Percentiles rank a stretch among this genome's conserved stretches.
Conservation (phyloP, 2,797 vertebrate genomes). For the Caiman crocodilus region DNA sequence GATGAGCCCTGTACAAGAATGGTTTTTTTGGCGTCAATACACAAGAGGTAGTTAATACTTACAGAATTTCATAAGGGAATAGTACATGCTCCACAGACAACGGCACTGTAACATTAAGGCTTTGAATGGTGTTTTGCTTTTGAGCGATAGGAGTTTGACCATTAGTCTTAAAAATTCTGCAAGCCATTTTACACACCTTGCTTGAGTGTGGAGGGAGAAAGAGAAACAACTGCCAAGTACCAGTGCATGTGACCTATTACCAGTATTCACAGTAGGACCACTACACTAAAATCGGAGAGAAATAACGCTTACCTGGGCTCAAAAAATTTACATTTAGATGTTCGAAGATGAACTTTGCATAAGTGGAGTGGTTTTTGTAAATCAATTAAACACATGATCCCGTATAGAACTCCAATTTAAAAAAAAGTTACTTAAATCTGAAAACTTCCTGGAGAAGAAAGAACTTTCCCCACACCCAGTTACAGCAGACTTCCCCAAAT, state of each 20-base stretch:
- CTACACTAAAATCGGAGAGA: no score
- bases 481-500: neutral
- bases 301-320: no score
- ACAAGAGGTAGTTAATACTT: conserved; percentile 37
- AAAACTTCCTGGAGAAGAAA: neutral
- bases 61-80: conserved; percentile 49
- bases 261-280: no score
- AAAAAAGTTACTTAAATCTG: neutral
- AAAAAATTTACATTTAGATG: neutral
- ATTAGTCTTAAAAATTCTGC: neutral
- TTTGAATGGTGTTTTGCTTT: neutral
- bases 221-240: no score
- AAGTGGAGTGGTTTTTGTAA: neutral
- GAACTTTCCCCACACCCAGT: neutral
- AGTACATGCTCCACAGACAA: conserved; percentile 37
- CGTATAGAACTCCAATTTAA: neutral
- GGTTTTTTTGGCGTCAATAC: conserved; percentile 36
- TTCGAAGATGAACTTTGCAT: neutral
- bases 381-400: neutral
- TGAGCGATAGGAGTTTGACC: neutral
- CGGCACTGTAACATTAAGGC: conserved; percentile 37
- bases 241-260: no score
- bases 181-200: neutral
- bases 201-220: neutral
- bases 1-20: neutral